phyloP scores from a whole-genome alignment of 2,113 vertebrate species.

The Misgurnus mizolepis region DNA sequence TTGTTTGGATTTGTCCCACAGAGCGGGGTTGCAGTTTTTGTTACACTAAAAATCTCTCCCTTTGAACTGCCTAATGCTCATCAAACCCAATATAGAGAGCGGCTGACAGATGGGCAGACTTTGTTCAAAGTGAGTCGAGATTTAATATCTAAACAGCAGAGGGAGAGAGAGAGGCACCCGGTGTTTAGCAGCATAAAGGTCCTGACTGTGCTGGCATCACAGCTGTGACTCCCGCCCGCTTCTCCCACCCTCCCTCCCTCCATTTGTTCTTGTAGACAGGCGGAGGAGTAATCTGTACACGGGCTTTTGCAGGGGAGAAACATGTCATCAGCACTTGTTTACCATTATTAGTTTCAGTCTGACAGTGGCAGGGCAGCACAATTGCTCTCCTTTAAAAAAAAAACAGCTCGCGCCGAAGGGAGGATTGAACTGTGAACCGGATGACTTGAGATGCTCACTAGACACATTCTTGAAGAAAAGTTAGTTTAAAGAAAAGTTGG shows the following conservation, averaged over 20 bases:
- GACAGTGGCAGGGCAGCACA: slow-evolving; percentile 47
- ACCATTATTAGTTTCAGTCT: slow-evolving; percentile 60
- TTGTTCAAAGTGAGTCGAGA: slow-evolving; percentile 65
- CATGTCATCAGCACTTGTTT: slow-evolving; percentile 62
- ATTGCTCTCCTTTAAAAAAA: slow-evolving; percentile 60
- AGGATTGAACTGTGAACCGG: background rate
- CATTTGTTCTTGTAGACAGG: slow-evolving; percentile 52
- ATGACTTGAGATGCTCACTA: background rate
- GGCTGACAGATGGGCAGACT: slow-evolving; percentile 66
- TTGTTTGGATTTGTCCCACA: slow-evolving; percentile 21
- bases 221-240: slow-evolving; percentile 63
- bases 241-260: background rate
- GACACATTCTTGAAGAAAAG: background rate
- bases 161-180: slow-evolving; percentile 55
- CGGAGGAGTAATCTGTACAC: slow-evolving; percentile 53
- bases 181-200: slow-evolving; percentile 58
- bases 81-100: slow-evolving; percentile 56
- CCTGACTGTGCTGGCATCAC: slow-evolving; percentile 64
- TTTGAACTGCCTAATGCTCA: slow-evolving; percentile 54
- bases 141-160: slow-evolving; percentile 69
- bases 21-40: slow-evolving; percentile 43
- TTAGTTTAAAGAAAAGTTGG: no score
- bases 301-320: slow-evolving; percentile 57
- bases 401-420: slow-evolving; percentile 17
- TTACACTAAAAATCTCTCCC: slow-evolving; percentile 57